These are phyloP conservation scores for Adineta ricciae DNA, from an alignment of 2,888 invertebrate species.

Conservation along the genomic window DNA sequence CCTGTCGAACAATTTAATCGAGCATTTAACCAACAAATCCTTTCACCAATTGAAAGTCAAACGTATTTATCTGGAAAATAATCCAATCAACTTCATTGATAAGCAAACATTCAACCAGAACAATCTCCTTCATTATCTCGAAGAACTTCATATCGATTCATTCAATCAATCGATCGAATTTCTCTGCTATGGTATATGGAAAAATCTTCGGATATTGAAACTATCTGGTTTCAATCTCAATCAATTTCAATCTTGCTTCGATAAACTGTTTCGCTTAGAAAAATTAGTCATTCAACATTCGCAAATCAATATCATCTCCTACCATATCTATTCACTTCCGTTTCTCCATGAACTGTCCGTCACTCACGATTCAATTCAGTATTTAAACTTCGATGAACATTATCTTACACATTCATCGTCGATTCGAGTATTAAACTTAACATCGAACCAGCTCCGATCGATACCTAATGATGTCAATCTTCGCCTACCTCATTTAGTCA, in stretches of 20 bases:
- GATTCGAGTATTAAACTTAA: background rate
- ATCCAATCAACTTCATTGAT: background rate
- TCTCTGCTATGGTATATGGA: conserved; percentile 5
- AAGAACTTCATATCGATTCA: background rate
- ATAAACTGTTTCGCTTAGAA: background rate
- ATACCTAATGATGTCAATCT: background rate
- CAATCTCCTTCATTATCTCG: background rate
- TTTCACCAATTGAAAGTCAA: background rate
- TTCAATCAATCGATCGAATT: background rate
- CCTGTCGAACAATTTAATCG: background rate
- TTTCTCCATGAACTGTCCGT: background rate
- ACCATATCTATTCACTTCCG: background rate
- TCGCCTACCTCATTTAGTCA: background rate
- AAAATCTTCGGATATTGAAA: background rate
- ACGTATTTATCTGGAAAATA: background rate
- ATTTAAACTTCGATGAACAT: background rate
- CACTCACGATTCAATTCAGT: background rate
- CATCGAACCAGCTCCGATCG: background rate
- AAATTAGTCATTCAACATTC: conserved; percentile 12
- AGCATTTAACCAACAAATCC: background rate
- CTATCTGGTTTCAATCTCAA: background rate
- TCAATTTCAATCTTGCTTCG: background rate
- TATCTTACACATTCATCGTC: background rate
- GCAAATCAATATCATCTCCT: background rate
- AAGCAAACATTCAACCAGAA: background rate